Evolutionary conservation across 2,797 vertebrate species (phyloP), one percentile per base, ranked within the genome.

Genomic region (Synanceia verrucosa): DNA sequence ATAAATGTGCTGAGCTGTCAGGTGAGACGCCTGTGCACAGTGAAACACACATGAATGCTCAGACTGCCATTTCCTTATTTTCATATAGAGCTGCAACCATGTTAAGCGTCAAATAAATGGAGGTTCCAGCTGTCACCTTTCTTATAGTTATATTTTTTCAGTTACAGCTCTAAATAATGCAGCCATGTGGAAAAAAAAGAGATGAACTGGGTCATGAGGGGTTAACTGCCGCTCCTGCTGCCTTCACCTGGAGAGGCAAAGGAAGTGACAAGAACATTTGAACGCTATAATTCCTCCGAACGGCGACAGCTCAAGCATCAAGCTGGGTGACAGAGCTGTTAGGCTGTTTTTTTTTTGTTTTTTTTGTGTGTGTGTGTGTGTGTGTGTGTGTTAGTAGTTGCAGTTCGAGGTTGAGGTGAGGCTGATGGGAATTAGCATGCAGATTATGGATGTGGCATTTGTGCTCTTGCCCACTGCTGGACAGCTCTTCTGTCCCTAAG

Each of bases 401-500:
- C 65, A 46, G 43, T 48, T 51, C n/a, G 69, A 24, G 9, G 58
- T 76, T 67, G 75, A 79, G 70, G 82, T 82, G 85, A 83, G 78
- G 84, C 73, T 89, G 90, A 92, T 90, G 75, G 77, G 80, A 91
- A 90, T 88, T 85, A 85, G 86, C 91, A 90, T 83, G 75, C 74
- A 88, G 86, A 91, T 92, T 89, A 91, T 89, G 73, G 73, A 88
- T 70, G 86, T 89, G 88, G 83, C 84, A 85, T 90, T 89, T 85
- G 60, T 79, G 85, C 70, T 84, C 77, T 71, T 74, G 50, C 79
- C 77, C 1, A 41, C 46, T 66, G 51, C 65, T 2, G 51, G 65
- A 61, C 12, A 37, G 68, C 65, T 55, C 13, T 66, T 78, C 68
- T 64, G 50, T 19, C 68, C 74, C 63, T 10, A 60, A 29, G 73